Evolutionary conservation across 2,797 vertebrate species (phyloP).

Genomic region (Spatula versicolor): DNA sequence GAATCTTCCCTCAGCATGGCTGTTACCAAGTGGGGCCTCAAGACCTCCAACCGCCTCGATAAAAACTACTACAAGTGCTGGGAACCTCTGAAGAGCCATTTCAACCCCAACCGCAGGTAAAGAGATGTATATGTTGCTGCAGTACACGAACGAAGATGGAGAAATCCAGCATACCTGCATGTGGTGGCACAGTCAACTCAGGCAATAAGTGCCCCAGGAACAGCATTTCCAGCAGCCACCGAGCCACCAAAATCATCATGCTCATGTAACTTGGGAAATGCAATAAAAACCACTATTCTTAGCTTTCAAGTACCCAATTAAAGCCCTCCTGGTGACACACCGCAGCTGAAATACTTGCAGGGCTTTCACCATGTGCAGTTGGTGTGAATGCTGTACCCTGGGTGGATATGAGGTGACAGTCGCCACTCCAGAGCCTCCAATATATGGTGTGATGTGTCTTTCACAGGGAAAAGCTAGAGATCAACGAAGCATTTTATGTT

Average conservation of each 20-base stretch:
- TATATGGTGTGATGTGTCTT: background rate
- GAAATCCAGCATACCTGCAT: background rate
- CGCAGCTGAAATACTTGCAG: background rate
- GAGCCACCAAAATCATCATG: accelerated
- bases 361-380: background rate
- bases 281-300: background rate
- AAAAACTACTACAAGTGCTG: slow-evolving; percentile 94
- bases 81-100: slow-evolving; percentile 90
- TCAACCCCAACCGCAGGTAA: slow-evolving; percentile 85
- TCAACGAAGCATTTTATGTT: background rate
- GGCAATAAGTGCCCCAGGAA: background rate
- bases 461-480: background rate
- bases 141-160: background rate
- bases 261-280: background rate
- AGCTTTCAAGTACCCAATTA: slow-evolving; percentile 7
- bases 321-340: background rate
- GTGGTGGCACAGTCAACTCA: accelerated
- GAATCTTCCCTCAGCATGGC: slow-evolving; percentile 94
- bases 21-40: slow-evolving; percentile 92
- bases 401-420: background rate
- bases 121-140: background rate
- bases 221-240: background rate
- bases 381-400: background rate
- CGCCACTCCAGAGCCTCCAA: accelerated
- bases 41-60: slow-evolving; percentile 87